Base-by-base conservation (phyloP, 1,140 invertebrate species). In the Eufriesea mexicana region DNA sequence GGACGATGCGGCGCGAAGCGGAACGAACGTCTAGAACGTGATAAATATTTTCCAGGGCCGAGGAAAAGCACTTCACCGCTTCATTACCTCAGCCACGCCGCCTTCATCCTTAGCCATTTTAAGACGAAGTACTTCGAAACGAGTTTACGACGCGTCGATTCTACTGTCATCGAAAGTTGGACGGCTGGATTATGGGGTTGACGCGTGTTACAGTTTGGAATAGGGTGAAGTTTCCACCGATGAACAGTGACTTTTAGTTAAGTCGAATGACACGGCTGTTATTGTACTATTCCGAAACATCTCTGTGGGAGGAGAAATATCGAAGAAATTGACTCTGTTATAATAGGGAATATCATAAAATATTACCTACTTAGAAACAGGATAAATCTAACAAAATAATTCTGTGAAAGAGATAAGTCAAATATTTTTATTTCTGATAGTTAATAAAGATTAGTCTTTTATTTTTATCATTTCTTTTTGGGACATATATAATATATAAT, bases 61-160 rank as follows among this genome's bases (percentile, higher is more conserved):
- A 62, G 61, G 25, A 18, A 35, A 62, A 62, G 61, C 61, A 62
- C 61, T 62, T 62, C 61, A 9, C 61, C 25, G 61, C 61, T 62
- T 62, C 61, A 62, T 62, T 62, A 62, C 61, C 61, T 18, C 28
- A 0, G 59, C 14, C 25, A 18, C 59, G 59, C 59, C 25, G 59
- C 59, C 59, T 14, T 61, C 59, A 14, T 61, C 14, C 16, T 61
- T 18, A 28, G 25, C 61, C 8, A 14, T 18, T 28, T 28, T 28
- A 35, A 62, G 61, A 62, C 61, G 16, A 6, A 62, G 16, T 25
- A 28, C n/a, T 62, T 28, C 16, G 25, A 62, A 62, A 62, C 61
- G 61, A 62, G 61, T 62, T 62, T 62, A 62, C 28, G 25, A 5
- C 59, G 28, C 59, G 59, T 61, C 25, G 59, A 61, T 28, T 61